Evolutionary conservation across 2,797 vertebrate genomes (phyloP).

Genomic region (Halcyon smyrnensis): DNA sequence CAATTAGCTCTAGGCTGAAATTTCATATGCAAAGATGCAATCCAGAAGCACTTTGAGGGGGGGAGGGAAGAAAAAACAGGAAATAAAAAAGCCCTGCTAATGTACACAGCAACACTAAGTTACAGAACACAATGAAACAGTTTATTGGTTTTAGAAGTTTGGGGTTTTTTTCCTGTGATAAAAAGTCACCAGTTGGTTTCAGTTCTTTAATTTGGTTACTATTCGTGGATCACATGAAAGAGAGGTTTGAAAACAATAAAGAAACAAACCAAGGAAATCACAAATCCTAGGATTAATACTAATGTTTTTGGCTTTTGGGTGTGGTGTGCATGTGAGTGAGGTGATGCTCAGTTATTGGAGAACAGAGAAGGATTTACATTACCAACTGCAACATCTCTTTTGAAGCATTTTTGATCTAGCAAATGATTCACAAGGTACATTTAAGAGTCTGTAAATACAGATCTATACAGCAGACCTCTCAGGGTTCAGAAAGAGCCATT

Average conservation of each 20-base stretch:
- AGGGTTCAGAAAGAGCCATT: not conserved
- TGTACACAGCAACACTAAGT: not conserved
- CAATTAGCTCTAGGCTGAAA: conserved; percentile 38
- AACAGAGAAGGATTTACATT: conserved; percentile 21
- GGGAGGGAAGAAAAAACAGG: not conserved
- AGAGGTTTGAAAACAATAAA: not conserved
- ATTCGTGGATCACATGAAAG: not conserved
- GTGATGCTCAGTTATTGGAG: not conserved
- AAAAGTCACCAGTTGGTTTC: not conserved
- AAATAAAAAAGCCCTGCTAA: not conserved
- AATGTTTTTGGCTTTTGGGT: not conserved
- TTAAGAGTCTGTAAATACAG: conserved; percentile 20
- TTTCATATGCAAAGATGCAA: conserved; percentile 14
- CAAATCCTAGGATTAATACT: not conserved
- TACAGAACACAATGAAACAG: not conserved
- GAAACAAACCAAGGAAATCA: not conserved
- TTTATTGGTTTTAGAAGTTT: not conserved
- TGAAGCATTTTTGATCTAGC: not conserved
- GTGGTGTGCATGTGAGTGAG: not conserved
- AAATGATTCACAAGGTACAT: conserved; percentile 1
- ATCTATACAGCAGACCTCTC: not conserved
- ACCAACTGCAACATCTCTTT: not conserved
- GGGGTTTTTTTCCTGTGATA: not conserved
- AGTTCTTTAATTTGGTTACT: not conserved
- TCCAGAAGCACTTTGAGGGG: not conserved